These are phyloP conservation scores for Julus scandinavius DNA, from an alignment of 2,888 invertebrate genomes.

Conservation along the genomic window DNA sequence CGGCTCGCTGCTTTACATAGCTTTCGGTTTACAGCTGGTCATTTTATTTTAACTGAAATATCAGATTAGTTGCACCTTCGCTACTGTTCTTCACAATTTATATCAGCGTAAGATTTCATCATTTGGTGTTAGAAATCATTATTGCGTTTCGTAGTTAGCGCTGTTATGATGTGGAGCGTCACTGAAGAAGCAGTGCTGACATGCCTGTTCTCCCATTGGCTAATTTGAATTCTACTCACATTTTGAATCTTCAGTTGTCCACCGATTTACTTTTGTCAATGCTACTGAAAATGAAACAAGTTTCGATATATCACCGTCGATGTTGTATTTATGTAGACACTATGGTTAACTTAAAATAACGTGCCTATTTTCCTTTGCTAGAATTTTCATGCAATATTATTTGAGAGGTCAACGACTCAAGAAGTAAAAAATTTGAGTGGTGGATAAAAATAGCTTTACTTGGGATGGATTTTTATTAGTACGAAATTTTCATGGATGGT, in stretches of 20 bases:
- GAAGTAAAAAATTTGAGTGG: too few species aligned
- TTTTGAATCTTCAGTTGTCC: neutral
- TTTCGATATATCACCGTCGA: too few species aligned
- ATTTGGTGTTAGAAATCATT: neutral
- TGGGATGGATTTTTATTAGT: too few species aligned
- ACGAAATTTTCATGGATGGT: too few species aligned
- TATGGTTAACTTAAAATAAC: too few species aligned
- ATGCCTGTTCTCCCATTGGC: neutral
- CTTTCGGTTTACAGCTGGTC: neutral
- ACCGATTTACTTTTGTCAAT: neutral
- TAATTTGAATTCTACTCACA: slow-evolving; percentile 1
- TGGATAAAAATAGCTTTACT: too few species aligned
- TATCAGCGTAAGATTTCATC: neutral
- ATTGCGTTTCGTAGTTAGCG: slow-evolving; percentile 17
- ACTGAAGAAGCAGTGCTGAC: neutral
- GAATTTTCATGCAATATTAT: too few species aligned
- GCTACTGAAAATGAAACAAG: too few species aligned
- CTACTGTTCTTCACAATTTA: neutral
- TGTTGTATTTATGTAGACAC: too few species aligned
- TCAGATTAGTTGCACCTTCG: neutral
- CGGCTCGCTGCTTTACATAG: neutral
- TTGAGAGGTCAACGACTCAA: too few species aligned
- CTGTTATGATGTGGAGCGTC: slow-evolving; percentile 18
- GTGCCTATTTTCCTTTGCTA: too few species aligned
- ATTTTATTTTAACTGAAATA: neutral